Evolutionary conservation across 1,140 invertebrate species (phyloP), one percentile per base, ranked within the genome.

Genomic region (Spodoptera frugiperda): DNA sequence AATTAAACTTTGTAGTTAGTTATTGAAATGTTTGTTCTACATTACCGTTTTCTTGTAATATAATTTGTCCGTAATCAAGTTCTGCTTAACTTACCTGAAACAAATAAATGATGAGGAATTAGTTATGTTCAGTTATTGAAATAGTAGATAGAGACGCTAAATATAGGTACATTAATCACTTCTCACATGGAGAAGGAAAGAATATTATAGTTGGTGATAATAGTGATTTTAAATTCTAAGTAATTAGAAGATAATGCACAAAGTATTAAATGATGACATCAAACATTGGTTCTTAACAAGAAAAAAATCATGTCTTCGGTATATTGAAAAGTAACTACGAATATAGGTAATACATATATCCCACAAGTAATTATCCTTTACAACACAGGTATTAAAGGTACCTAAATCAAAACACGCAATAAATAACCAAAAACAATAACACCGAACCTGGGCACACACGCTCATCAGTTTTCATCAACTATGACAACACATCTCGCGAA

Each of bases 21-120:
- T 53, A 17, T 17, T 53, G 51, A 19, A 19, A 17, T 19, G 51
- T 39, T 39, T 4, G 15, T 15, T 53, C 15, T 8, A 53, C 8
- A 53, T 15, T 6, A 53, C 49, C 49, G 17, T 17, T 53, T 17
- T 17, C 17, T 19, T 53, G 5, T 53, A 15, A 9, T 3, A 6
- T 17, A 17, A 53, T 17, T 39, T 39, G 33, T 39, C 33, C n/a
- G 51, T 17, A 30, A 25, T 55, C 19, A 25, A 39, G 8, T n/a
- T 33, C 21, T 33, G 59, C n/a, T 44, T 63, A 46, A 63, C 59
- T 63, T 63, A 63, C 59, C 59, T 63, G 59, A 63, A 63, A 63
- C 59, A 63, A 63, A 10, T 9, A 14, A 33, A 63, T 14, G 6
- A 6, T 17, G 0, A 12, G n/a, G 2, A 14, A n/a, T 57, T 57